A percentile compares a stretch with the other conserved stretches of the same genome.
phyloP scores from a whole-genome alignment of 92 coral and sea anemone genomes.

The Plumapathes pennacea region DNA sequence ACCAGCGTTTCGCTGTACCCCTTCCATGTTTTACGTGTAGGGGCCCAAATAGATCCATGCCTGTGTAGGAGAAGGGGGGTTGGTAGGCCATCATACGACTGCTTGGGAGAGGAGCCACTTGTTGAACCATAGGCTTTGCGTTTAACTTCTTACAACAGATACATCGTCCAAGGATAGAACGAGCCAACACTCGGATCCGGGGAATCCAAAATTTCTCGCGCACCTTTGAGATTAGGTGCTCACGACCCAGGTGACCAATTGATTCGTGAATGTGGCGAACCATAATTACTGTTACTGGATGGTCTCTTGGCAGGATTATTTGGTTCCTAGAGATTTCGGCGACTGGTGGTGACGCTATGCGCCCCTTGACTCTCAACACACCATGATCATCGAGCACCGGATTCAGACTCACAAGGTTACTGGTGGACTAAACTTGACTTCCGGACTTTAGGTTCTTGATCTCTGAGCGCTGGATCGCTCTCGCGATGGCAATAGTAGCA shows the following conservation, averaged over 20 bases:
- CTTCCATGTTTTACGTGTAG: constrained; percentile 45
- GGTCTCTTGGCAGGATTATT: constrained; percentile 42
- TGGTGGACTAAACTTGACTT: constrained; percentile 25
- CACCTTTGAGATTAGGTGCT: constrained; percentile 45
- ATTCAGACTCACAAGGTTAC: constrained; percentile 38
- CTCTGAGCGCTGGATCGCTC: constrained; percentile 35
- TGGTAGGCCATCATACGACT: constrained; percentile 47
- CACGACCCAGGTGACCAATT: constrained; percentile 55
- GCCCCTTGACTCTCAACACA: constrained; percentile 50
- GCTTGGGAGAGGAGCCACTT: constrained; percentile 53
- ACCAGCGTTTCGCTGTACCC: constrained; percentile 47
- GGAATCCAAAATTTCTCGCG: constrained; percentile 58
- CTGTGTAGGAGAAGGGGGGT: constrained; percentile 49
- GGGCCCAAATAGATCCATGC: constrained; percentile 45
- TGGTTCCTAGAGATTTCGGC: constrained; percentile 33
- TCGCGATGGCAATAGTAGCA: constrained; percentile 35
- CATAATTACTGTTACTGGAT: constrained; percentile 25
- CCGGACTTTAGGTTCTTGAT: constrained; percentile 27
- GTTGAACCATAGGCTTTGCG: constrained; percentile 38
- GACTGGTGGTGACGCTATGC: constrained; percentile 15
- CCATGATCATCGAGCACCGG: constrained; percentile 43
- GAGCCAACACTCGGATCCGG: constrained; percentile 10
- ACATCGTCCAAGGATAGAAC: constrained; percentile 21
- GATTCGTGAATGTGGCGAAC: constrained; percentile 19
- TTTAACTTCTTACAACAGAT: constrained; percentile 33